These are phyloP conservation scores for Spatulosminthurus flaviceps DNA, from an alignment of 2,888 invertebrate genomes.

Conservation along the genomic window DNA sequence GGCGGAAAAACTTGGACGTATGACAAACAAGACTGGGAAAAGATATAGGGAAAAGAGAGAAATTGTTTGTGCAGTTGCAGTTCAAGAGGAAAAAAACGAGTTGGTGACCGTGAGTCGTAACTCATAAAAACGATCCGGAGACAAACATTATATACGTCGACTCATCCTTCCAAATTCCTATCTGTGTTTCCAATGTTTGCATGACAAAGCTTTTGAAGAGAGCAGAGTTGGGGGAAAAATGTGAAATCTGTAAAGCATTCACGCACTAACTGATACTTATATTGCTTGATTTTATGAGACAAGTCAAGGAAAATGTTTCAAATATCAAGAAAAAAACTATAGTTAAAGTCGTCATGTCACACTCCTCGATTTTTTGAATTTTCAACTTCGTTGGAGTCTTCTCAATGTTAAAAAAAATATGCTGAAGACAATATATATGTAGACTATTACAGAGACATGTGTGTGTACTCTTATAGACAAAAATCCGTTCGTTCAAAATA, in stretches of 20 bases:
- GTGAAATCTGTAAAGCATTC: conserved; percentile 33
- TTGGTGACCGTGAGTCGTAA: conserved; percentile 34
- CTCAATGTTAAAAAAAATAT: too few relatives aligned
- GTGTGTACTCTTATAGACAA: not conserved
- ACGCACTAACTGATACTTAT: conserved; percentile 31
- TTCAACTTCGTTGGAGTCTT: not conserved
- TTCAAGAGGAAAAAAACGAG: conserved; percentile 16
- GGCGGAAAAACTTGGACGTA: conserved; percentile 9
- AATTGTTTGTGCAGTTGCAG: conserved; percentile 27
- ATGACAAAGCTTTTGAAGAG: conserved; percentile 15
- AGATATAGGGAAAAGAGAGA: not conserved
- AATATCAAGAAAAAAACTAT: conserved; percentile 31
- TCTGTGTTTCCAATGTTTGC: not conserved
- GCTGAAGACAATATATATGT: not conserved
- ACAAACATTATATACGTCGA: not conserved
- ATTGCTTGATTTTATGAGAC: conserved; percentile 35
- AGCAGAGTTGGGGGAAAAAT: not conserved
- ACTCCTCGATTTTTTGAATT: not conserved
- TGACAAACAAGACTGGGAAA: not conserved
- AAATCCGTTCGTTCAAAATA: too few relatives aligned
- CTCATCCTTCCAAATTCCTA: conserved; percentile 12
- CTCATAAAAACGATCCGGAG: conserved; percentile 16
- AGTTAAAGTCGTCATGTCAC: too few relatives aligned
- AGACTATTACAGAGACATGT: not conserved
- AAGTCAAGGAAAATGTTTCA: conserved; percentile 30